Evolutionary conservation across 2,888 invertebrate species (phyloP).

Genomic region (Diplazon laetatorius): DNA sequence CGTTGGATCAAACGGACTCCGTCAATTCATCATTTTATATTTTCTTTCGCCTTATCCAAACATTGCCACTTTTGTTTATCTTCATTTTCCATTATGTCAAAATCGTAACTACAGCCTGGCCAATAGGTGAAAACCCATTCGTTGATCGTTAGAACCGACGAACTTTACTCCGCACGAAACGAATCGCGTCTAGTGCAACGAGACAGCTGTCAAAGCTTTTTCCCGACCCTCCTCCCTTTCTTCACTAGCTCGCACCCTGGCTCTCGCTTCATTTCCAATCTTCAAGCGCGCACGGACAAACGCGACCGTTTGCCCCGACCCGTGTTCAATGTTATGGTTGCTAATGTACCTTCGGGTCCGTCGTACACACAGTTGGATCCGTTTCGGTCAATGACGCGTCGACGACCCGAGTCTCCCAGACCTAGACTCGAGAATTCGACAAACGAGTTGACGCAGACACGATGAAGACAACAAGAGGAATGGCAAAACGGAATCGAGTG

Average conservation of each 20-base stretch:
- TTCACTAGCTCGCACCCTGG: conserved; percentile 62
- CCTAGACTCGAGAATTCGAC: conserved; percentile 11
- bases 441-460: conserved; percentile 17
- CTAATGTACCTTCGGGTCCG: conserved; percentile 72
- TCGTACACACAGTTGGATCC: conserved; percentile 38
- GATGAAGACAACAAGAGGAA: background rate
- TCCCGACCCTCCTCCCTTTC: conserved; percentile 58
- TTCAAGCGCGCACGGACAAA: conserved; percentile 10
- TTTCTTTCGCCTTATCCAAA: conserved; percentile 35
- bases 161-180: conserved; percentile 15
- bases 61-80: conserved; percentile 42
- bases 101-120: background rate
- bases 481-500: conserved; percentile 18
- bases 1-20: conserved; percentile 26
- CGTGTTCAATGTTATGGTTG: conserved; percentile 74
- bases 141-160: conserved; percentile 40
- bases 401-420: conserved; percentile 11
- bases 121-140: conserved; percentile 42
- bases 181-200: conserved; percentile 35
- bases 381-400: conserved; percentile 11
- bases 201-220: conserved; percentile 78
- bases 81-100: conserved; percentile 36
- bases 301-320: conserved; percentile 5
- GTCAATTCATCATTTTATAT: conserved; percentile 51
- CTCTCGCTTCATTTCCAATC: conserved; percentile 47